Evolutionary conservation across 1,140 invertebrate species (phyloP).

Genomic region (Drosophila sucinea): DNA sequence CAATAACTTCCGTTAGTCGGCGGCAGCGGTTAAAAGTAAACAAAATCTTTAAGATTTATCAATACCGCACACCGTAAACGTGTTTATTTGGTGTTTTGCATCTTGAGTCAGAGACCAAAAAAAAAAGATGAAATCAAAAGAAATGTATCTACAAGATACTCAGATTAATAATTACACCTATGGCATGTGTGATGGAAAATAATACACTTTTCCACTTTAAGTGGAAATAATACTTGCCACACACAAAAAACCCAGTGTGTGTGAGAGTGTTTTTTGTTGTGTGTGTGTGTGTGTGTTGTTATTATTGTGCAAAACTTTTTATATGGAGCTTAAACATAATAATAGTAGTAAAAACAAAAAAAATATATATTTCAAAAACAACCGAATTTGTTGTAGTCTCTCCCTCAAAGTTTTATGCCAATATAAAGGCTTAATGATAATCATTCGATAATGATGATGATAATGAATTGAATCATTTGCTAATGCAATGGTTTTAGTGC

Average conservation of each 20-base stretch:
- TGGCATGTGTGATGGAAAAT: not conserved
- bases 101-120: constrained; percentile 7
- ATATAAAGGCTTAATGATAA: constrained; percentile 17
- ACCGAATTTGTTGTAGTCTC: constrained; percentile 19
- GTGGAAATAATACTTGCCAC: constrained; percentile 1
- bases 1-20: constrained; percentile 69
- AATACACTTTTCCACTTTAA: not conserved
- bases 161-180: constrained; percentile 2
- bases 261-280: not conserved
- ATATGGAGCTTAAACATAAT: constrained; percentile 37
- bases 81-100: constrained; percentile 35
- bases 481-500: constrained; percentile 9
- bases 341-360: constrained; percentile 22
- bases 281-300: constrained; percentile 1
- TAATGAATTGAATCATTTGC: constrained; percentile 47
- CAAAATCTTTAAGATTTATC: constrained; percentile 46
- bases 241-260: constrained; percentile 9
- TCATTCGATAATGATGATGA: constrained; percentile 8
- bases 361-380: constrained; percentile 22
- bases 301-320: constrained; percentile 44
- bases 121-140: not conserved
- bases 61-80: constrained; percentile 30
- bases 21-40: constrained; percentile 52
- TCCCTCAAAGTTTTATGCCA: constrained; percentile 27
- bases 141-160: constrained; percentile 31